Percentiles rank a stretch among this genome's conserved stretches.
These are phyloP conservation scores for Megathymus violae DNA, from an alignment of 1,140 invertebrate species.

Conservation along the genomic window DNA sequence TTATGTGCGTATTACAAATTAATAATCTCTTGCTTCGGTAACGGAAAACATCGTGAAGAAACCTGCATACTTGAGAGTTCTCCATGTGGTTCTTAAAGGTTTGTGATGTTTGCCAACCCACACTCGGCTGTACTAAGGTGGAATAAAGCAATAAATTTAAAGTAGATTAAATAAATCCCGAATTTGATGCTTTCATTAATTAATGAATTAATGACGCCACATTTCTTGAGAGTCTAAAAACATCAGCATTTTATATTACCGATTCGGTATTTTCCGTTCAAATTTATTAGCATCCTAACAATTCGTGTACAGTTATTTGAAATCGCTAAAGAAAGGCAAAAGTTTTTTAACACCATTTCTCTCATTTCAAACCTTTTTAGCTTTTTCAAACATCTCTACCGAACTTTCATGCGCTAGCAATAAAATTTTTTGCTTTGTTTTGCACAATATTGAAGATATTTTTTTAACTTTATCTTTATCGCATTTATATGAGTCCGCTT, in stretches of 20 bases:
- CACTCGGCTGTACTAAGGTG: no score
- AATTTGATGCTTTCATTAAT: no score
- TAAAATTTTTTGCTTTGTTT: conserved; percentile 48
- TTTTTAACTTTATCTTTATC: conserved; percentile 38
- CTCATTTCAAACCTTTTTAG: conserved; percentile 48
- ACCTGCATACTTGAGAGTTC: no score
- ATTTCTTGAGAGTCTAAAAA: conserved; percentile 8
- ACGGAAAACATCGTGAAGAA: no score
- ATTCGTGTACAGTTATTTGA: conserved; percentile 15
- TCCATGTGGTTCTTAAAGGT: no score
- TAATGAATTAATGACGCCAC: no score
- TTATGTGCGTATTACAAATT: no score
- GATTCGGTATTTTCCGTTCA: background rate
- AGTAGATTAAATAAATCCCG: no score
- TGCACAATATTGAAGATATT: conserved; percentile 59
- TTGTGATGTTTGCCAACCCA: no score
- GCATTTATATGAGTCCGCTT: conserved; percentile 19
- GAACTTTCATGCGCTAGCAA: conserved; percentile 42
- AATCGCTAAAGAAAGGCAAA: conserved; percentile 14
- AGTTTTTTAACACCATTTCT: conserved; percentile 58
- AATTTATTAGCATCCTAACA: conserved; percentile 2
- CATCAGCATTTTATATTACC: conserved; percentile 1
- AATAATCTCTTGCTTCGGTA: no score
- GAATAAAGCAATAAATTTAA: no score
- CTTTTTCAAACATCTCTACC: conserved; percentile 68